These are phyloP conservation scores for Australoheros facetus DNA, from an alignment of 2,797 vertebrate species.

Conservation along the genomic window DNA sequence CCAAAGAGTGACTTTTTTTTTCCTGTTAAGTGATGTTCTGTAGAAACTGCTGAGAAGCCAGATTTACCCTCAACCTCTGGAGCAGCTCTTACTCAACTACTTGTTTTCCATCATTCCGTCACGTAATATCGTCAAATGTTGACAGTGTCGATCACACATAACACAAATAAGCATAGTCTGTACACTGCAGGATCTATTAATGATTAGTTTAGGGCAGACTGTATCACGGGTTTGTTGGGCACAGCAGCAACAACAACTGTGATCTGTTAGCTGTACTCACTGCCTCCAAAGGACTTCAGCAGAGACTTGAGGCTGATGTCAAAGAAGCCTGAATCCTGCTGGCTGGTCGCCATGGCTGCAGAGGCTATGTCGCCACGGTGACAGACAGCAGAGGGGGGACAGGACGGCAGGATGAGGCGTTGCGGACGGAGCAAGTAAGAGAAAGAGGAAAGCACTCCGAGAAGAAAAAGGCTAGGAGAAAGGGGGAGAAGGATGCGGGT, in stretches of 20 bases:
- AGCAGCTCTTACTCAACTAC: slow-evolving; percentile 25
- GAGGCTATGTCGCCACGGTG: slow-evolving; percentile 78
- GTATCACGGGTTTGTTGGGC: slow-evolving; percentile 25
- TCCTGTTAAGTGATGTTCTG: slow-evolving; percentile 35
- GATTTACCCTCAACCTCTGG: slow-evolving; percentile 45
- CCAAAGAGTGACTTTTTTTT: background rate
- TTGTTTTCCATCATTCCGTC: slow-evolving; percentile 49
- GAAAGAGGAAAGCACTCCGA: slow-evolving; percentile 31
- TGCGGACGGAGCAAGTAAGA: slow-evolving; percentile 71
- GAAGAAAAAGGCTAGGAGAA: slow-evolving; percentile 20
- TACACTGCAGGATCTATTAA: slow-evolving; percentile 18
- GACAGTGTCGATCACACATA: slow-evolving; percentile 49
- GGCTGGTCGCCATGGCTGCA: slow-evolving; percentile 94
- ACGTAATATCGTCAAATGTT: slow-evolving; percentile 61
- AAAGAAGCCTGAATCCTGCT: slow-evolving; percentile 99
- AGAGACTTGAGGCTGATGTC: slow-evolving; percentile 99
- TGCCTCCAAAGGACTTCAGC: slow-evolving; percentile 97
- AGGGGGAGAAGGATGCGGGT: slow-evolving; percentile 48
- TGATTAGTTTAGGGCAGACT: background rate
- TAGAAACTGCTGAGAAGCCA: slow-evolving; percentile 59
- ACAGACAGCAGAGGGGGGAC: slow-evolving; percentile 83
- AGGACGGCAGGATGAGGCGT: slow-evolving; percentile 77
- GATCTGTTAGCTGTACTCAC: slow-evolving; percentile 86
- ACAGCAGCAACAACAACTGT: slow-evolving; percentile 27
- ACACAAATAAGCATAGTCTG: slow-evolving; percentile 5